Conservation (phyloP, 1,140 invertebrate species). For the Antheraea mylitta region DNA sequence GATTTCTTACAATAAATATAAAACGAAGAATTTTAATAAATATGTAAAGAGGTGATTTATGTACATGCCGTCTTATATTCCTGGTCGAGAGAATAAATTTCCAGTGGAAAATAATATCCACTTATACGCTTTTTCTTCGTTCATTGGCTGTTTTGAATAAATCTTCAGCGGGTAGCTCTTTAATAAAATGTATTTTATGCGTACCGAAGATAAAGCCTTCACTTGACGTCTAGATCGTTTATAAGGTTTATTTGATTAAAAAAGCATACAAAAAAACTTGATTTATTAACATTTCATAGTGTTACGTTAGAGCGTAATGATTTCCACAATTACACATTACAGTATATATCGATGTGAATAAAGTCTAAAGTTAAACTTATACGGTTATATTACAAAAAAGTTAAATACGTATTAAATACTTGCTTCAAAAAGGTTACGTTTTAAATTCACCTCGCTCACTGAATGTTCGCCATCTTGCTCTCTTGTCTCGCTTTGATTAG, state of each 20-base stretch:
- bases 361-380: no score
- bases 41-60: slow-evolving; percentile 26
- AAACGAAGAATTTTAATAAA: slow-evolving; percentile 18
- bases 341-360: no score
- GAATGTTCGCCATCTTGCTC: no score
- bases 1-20: neutral
- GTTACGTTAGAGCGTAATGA: no score
- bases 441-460: no score
- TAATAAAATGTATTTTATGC: slow-evolving; percentile 8
- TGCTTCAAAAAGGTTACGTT: no score
- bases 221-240: neutral
- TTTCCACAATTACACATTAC: no score
- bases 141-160: slow-evolving; percentile 16
- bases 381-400: no score
- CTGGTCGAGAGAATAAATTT: slow-evolving; percentile 25
- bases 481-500: no score
- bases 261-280: neutral
- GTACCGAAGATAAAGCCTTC: neutral
- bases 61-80: slow-evolving; percentile 21
- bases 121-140: slow-evolving; percentile 11
- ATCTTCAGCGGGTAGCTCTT: slow-evolving; percentile 6
- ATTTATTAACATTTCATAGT: neutral
- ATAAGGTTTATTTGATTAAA: neutral
- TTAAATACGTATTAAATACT: no score
- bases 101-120: slow-evolving; percentile 17